Evolutionary conservation across 2,888 invertebrate species (phyloP).

Genomic region (Gnatocerus cornutus): DNA sequence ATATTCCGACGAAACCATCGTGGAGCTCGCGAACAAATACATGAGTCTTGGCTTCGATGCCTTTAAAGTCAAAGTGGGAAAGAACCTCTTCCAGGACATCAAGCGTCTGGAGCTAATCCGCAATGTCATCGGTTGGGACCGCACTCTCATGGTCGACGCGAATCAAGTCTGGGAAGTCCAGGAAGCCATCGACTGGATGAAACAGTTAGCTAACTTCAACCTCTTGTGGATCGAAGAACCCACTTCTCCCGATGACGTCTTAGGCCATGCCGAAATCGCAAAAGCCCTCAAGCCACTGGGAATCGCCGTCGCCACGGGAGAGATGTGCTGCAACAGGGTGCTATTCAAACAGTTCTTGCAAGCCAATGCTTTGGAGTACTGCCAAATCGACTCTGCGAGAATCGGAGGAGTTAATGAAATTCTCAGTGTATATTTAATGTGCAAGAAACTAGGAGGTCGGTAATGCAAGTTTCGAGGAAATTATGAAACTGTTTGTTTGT

Average conservation of each 20-base stretch:
- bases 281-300: slow-evolving; percentile 82
- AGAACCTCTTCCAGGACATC: slow-evolving; percentile 83
- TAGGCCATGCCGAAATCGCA: slow-evolving; percentile 89
- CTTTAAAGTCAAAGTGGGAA: slow-evolving; percentile 95
- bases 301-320: slow-evolving; percentile 92
- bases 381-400: slow-evolving; percentile 92
- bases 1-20: slow-evolving; percentile 85
- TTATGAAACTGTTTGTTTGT: slow-evolving; percentile 10
- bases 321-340: slow-evolving; percentile 93
- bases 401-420: slow-evolving; percentile 93
- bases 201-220: slow-evolving; percentile 81
- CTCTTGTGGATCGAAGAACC: slow-evolving; percentile 95
- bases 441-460: slow-evolving; percentile 85
- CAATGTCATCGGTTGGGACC: slow-evolving; percentile 83
- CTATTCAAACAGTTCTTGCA: slow-evolving; percentile 94
- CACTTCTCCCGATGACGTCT: slow-evolving; percentile 91
- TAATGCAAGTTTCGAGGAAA: neutral
- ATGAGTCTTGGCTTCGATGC: slow-evolving; percentile 83
- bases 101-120: slow-evolving; percentile 83
- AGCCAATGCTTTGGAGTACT: slow-evolving; percentile 86
- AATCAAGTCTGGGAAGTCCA: slow-evolving; percentile 92
- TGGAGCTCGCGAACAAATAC: slow-evolving; percentile 81
- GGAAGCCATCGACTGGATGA: slow-evolving; percentile 91
- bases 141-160: slow-evolving; percentile 89
- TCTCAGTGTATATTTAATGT: slow-evolving; percentile 91